Evolutionary conservation across 2,797 vertebrate species (phyloP), one percentile per base, ranked within the genome.

Genomic region (Alosa sapidissima): DNA sequence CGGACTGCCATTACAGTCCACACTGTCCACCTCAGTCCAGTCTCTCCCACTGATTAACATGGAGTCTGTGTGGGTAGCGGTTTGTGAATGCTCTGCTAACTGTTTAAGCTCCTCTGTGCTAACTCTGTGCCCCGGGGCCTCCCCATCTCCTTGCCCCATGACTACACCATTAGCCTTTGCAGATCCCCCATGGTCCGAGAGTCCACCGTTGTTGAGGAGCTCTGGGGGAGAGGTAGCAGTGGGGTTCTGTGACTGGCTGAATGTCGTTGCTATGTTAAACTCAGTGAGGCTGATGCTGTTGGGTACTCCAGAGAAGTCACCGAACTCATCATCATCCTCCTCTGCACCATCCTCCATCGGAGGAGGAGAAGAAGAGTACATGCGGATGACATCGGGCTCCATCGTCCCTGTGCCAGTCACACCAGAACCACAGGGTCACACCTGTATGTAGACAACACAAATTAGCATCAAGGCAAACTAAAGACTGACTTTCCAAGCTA

Each of bases 331-430:
- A 0, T 99, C 97, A 0, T 99, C 98, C 0, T 99, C 97, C 83
- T 98, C 97, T 0, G 94, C 95, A 13, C 94, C 97, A n/a, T 97
- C 98, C 92, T 98, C 98, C 91, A 99, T 93, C 1, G 98, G 98
- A 3, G 98, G 98, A 28, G 98, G 98, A 16, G 98, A 98, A 45
- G 98, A 98, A 45, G 98, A 98, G 90, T 97, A 99, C 93, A 99
- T 96, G 92, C 95, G 97, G 92, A 98, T 97, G 89, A 99, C 96
- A 4, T 99, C 98, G 84, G 98, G 97, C 95, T 99, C 98, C 98
- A 99, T 99, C 92, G 86, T 93, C 92, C 86, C 68, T 84, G 68
- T 72, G 82, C 60, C 68, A 19, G 75, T 85, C 75, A 81, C 90
- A 88, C 88, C 89, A 81, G 88, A 86, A 87, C 89, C 91, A 92